Conservation (phyloP, 2,797 vertebrate species). For the Chaenodraco wilsoni region DNA sequence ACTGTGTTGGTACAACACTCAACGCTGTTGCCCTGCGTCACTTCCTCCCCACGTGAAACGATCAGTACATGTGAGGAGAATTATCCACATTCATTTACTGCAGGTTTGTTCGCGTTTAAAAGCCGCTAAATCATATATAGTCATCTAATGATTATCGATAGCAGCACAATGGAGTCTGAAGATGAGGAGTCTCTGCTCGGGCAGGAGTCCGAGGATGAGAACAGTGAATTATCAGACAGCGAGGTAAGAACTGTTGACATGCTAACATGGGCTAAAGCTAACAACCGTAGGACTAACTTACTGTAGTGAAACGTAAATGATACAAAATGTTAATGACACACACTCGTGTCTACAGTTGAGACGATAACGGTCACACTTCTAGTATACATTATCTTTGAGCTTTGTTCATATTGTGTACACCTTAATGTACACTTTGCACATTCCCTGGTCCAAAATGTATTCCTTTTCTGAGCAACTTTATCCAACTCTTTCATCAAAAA, state of each 20-base stretch:
- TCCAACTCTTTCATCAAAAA: neutral
- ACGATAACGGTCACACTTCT: too few relatives aligned
- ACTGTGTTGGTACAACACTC: neutral
- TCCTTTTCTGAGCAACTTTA: neutral
- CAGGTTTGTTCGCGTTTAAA: neutral
- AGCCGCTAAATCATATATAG: rapidly evolving
- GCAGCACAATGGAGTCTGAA: constrained; percentile 61
- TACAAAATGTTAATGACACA: neutral
- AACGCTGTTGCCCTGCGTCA: neutral
- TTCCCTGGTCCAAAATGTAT: too few relatives aligned
- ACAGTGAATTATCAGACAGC: constrained; percentile 76
- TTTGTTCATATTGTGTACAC: neutral
- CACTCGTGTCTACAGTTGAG: neutral
- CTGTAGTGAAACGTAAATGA: neutral
- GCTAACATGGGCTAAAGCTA: constrained; percentile 30
- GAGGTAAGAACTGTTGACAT: constrained; percentile 62
- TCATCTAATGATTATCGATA: constrained; percentile 44
- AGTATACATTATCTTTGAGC: neutral
- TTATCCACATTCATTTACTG: rapidly evolving
- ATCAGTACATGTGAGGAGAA: constrained; percentile 36
- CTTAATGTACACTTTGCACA: neutral
- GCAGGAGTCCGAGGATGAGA: constrained; percentile 78
- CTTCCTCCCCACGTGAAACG: constrained; percentile 70
- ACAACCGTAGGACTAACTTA: neutral
- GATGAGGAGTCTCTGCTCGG: constrained; percentile 72